Evolutionary conservation across 2,888 invertebrate genomes (phyloP).

Genomic region (Lasioglossum villosulum): DNA sequence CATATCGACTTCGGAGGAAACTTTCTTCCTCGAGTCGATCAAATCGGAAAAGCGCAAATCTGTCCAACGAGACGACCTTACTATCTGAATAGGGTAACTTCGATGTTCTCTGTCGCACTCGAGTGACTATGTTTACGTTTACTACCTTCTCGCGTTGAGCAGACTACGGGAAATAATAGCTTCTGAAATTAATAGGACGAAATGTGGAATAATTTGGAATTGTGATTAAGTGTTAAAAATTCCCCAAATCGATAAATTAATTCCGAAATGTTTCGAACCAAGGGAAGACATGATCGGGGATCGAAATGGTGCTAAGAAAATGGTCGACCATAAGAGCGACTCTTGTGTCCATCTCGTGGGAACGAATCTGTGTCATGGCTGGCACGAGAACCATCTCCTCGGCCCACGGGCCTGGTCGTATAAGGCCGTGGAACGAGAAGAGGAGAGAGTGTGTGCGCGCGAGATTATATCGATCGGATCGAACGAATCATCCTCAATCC

Average conservation of each 20-base stretch:
- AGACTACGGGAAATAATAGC: not conserved
- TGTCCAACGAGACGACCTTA: not conserved
- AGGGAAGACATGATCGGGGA: not conserved
- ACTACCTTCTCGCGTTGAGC: not conserved
- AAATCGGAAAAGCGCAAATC: not conserved
- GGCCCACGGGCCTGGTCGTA: not conserved
- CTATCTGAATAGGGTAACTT: not conserved
- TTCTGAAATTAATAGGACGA: not conserved
- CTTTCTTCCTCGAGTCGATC: not conserved
- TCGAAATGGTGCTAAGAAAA: slow-evolving; percentile 30
- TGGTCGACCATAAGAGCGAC: slow-evolving; percentile 39
- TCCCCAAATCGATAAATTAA: not conserved
- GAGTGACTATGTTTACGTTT: not conserved
- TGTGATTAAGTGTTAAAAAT: not conserved
- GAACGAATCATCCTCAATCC: not conserved
- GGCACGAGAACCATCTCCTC: slow-evolving; percentile 35
- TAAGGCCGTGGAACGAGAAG: slow-evolving; percentile 17
- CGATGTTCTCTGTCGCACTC: not conserved
- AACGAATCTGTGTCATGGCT: slow-evolving; percentile 63
- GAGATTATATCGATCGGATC: slow-evolving; percentile 10
- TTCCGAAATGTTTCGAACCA: not conserved
- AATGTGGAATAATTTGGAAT: not conserved
- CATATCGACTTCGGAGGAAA: not conserved
- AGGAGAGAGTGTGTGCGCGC: slow-evolving; percentile 16
- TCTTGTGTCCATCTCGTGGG: slow-evolving; percentile 34